Evolutionary conservation across 1,140 invertebrate genomes (phyloP), one percentile per base, ranked within the genome.

Genomic region (Lepidostoma basale): DNA sequence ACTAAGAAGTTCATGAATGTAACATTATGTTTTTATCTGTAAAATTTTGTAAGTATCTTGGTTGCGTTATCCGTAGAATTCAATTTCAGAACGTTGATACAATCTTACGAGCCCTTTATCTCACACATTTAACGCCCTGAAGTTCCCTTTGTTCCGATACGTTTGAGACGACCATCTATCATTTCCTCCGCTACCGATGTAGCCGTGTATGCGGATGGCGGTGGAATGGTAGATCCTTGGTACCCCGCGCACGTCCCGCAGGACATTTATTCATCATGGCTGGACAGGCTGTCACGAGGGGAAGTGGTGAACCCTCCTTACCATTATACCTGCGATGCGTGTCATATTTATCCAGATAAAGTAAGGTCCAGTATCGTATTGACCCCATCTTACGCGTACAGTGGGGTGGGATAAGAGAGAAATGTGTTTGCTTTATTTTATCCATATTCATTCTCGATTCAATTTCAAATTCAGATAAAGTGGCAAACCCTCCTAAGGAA

Each of bases 261-360:
- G 49, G 49, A 54, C 49, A 54, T 54, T 28, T 54, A 54, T 54
- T 54, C 49, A 54, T 54, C 49, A 54, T 18, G 49, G n/a, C 28
- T 18, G 49, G 49, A 30, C 49, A 54, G 49, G 1, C 49, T 28
- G 49, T 54, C 49, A 26, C 18, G 26, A 54, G 28, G 25, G 49
- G 18, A 54, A 26, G n/a, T 10, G 49, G 22, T n/a, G 23, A 25
- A 30, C 49, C 49, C 26, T 30, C 28, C 2, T 30, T 25, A 22
- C 49, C 30, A 12, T 12, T 33, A 6, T 12, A 54, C 49, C 49
- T 54, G 49, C 22, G 49, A 30, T 54, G 49, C 26, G 26, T 54
- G 49, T 54, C 49, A 54, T 54, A 54, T 54, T 54, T 54, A 25
- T 54, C 49, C 14, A 25, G 49, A 54, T 54, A 26, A 30, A 54